Base-by-base conservation (phyloP, 2,797 vertebrate species). In the Lophius americanus region DNA sequence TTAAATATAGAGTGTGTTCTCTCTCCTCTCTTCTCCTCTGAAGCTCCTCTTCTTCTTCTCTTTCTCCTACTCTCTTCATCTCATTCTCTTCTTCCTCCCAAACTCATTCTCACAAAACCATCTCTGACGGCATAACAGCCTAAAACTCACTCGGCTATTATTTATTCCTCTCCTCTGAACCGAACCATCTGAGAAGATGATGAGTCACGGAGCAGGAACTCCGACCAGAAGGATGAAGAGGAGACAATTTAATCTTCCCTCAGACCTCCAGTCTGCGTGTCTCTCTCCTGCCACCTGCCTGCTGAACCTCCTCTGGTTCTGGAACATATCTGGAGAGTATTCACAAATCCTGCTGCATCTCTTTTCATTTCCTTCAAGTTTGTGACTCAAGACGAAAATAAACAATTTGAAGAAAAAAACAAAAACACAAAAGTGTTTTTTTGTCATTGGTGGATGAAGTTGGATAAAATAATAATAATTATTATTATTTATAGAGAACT, bases 201-300 rank as follows among this genome's bases (percentile, higher is more conserved):
- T 74, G 75, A 81, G 78, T 84, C 73, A 80, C 67, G 1, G 42
- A 68, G 75, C 36, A 48, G 39, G 75, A 81, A 78, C 23, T 60
- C 51, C 54, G 36, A n/a, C 43, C 23, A n/a, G 7, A 69, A 38
- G 33, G 42, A 57, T 38, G 13, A 63, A 57, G 56, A 70, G 33
- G 49, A 42, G 32, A 57, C 1, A 56, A 10, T 2, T 35, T n/a
- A 57, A 1, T 10, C 57, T 42, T 53, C 42, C 11, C 32, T 51
- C 23, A 12, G 49, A 23, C 52, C 46, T 61, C 51, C 37, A 13
- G 36, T 71, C 9, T 49, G 33, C 51, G 61, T 50, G 62, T 50
- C 52, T 36, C 66, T 70, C 63, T 68, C 62, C 54, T 64, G 64
- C 59, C 59, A 46, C 32, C 70, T 72, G 57, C 57, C 61, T 65